Evolutionary conservation across 2,113 vertebrate genomes (phyloP), one percentile per base, ranked within the genome.

Genomic region (Marcusenius ussheri): DNA sequence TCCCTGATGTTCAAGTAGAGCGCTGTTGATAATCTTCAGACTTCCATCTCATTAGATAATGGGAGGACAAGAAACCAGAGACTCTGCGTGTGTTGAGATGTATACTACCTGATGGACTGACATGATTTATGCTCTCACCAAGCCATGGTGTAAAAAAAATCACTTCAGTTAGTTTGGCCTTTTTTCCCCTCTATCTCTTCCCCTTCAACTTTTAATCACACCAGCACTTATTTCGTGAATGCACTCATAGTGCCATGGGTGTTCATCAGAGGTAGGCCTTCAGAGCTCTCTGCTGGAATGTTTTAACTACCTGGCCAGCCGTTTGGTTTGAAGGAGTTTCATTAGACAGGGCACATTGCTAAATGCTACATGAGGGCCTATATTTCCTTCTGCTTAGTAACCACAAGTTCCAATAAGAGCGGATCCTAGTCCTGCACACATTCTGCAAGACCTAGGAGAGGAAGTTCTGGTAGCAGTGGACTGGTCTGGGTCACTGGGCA

Each of bases 121-220:
- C 83, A 11, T 27, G 35, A 66, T 21, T 80, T 21, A 80, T 80
- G 35, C 74, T 80, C 74, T 83, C 49, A 39, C 88, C 51, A 84
- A 83, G 92, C 91, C 90, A 90, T 58, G 80, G 83, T 47, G 46
- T 77, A 66, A 70, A 86, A 86, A 49, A 39, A 86, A 80, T 51
- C 80, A 80, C 90, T 91, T 90, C 89, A 88, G 90, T 89, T 50
- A 90, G 87, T 51, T 45, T 62, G 85, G 80, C 15, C 89, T 80
- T 90, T 49, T 58, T 80, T 88, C 83, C 47, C 85, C 45, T 88
- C 39, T 58, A 51, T 51, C 74, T 80, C 66, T 15, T 27, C 62
- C 10, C 10, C 62, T 31, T 27, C 62, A 70, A 24, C 27, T 58
- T 91, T 90, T 62, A 88, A 87, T 90, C 83, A 89, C 46, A 47